These are phyloP conservation scores for Cirrhinus mrigala DNA, from an alignment of 2,797 vertebrate species.

Conservation along the genomic window DNA sequence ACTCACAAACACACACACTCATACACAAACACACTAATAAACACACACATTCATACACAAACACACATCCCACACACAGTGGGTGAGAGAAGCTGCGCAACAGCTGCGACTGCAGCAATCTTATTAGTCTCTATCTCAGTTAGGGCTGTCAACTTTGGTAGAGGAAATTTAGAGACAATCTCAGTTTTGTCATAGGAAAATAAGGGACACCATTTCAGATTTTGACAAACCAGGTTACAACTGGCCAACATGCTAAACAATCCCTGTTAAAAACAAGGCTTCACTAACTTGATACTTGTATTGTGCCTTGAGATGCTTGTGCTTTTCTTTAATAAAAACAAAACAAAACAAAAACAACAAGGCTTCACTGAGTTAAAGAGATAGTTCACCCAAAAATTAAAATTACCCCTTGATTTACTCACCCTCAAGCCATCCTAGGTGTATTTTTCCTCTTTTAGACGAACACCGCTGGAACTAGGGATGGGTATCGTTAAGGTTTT, in stretches of 20 bases:
- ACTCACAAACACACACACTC: conserved; percentile 36
- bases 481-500: no score
- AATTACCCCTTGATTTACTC: no score
- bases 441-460: no score
- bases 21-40: conserved; percentile 20
- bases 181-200: not conserved
- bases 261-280: not conserved
- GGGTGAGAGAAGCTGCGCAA: conserved; percentile 61
- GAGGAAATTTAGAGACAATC: not conserved
- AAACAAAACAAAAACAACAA: no score
- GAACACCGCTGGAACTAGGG: not conserved
- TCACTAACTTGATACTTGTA: no score
- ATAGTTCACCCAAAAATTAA: no score
- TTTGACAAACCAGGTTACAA: not conserved
- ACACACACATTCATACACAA: conserved; percentile 41
- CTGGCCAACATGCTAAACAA: not conserved
- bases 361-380: not conserved
- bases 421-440: no score
- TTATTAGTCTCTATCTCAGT: conserved; percentile 10
- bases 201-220: not conserved
- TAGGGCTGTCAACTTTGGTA: not conserved
- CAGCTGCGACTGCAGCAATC: conserved; percentile 62
- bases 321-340: no score
- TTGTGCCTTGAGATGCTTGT: no score
- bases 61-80: conserved; percentile 57